These are phyloP conservation scores for Puntigrus tetrazona DNA, from an alignment of 2,113 vertebrate species.

Conservation along the genomic window DNA sequence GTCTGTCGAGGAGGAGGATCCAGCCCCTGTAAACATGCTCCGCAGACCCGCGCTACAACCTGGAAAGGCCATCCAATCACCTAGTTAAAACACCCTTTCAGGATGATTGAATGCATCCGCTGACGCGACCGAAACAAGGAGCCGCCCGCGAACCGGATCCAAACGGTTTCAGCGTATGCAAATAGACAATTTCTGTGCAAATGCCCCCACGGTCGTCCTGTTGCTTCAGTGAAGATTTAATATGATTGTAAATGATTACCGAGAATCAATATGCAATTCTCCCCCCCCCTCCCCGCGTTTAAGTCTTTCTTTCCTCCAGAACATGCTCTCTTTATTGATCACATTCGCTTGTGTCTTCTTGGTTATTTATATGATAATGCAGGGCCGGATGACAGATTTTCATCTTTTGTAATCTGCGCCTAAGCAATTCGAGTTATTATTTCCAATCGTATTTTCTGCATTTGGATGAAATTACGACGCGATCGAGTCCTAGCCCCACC, in stretches of 20 bases:
- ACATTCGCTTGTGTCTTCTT: conserved; percentile 44
- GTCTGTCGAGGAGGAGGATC: conserved; percentile 42
- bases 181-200: conserved; percentile 33
- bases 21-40: conserved; percentile 48
- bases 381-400: conserved; percentile 49
- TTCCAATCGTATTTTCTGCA: conserved; percentile 32
- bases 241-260: conserved; percentile 39
- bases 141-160: neutral
- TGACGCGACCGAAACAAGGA: conserved; percentile 37
- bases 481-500: conserved; percentile 12
- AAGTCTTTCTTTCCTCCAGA: conserved; percentile 6
- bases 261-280: conserved; percentile 34
- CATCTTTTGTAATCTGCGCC: conserved; percentile 53
- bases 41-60: conserved; percentile 24
- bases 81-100: conserved; percentile 52
- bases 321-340: conserved; percentile 51
- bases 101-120: conserved; percentile 41
- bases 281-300: neutral
- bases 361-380: conserved; percentile 65
- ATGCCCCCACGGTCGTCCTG: neutral
- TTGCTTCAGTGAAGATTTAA: conserved; percentile 36
- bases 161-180: conserved; percentile 20
- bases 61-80: conserved; percentile 49
- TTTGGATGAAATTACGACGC: conserved; percentile 11
- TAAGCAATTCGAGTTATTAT: conserved; percentile 35